Evolutionary conservation across 2,888 invertebrate species (phyloP).

Genomic region (Papilio elwesi): DNA sequence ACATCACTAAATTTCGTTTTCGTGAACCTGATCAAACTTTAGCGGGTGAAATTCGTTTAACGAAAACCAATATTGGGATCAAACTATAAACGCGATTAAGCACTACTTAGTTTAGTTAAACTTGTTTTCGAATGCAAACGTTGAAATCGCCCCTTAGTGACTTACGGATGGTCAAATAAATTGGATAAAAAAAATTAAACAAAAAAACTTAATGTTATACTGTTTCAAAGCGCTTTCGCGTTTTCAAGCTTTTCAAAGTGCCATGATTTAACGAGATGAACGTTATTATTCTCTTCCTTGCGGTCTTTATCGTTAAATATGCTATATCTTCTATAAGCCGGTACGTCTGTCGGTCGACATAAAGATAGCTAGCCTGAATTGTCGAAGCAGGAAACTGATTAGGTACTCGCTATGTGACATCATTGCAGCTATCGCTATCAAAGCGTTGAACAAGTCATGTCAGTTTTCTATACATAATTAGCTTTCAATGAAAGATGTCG

Average conservation of each 20-base stretch:
- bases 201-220: not conserved
- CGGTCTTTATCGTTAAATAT: not conserved
- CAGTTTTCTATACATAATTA: no score
- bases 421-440: slow-evolving; percentile 2
- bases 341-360: slow-evolving; percentile 2
- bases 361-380: slow-evolving; percentile 18
- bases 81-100: no score
- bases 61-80: no score
- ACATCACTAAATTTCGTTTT: no score
- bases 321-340: not conserved
- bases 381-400: slow-evolving; percentile 18
- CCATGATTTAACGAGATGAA: not conserved
- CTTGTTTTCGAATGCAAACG: no score
- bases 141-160: no score
- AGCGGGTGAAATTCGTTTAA: no score
- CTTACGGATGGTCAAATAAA: no score
- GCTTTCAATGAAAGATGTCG: no score
- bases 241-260: not conserved
- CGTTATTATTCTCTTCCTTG: not conserved
- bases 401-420: not conserved
- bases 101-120: no score
- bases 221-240: not conserved
- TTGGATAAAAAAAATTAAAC: no score
- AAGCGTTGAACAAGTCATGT: not conserved
- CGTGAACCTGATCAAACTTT: no score